Conservation (phyloP, 2,888 invertebrate species). For the Bombyx huttoni region DNA sequence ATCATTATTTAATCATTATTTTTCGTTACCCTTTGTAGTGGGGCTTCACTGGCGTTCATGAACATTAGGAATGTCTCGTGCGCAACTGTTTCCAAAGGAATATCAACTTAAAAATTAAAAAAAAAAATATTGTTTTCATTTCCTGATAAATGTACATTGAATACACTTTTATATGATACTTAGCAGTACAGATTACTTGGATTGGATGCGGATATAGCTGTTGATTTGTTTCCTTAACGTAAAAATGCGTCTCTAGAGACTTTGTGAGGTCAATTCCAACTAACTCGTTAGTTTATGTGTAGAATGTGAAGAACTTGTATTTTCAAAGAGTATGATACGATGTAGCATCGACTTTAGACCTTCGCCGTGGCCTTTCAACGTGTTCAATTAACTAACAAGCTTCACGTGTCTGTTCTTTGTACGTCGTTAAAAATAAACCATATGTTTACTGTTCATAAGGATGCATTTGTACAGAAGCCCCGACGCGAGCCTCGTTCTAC, state of each 20-base stretch:
- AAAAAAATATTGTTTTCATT: too few species aligned
- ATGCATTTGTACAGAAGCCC: slow-evolving; percentile 38
- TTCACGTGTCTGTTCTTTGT: slow-evolving; percentile 17
- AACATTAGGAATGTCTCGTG: too few species aligned
- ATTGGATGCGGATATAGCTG: background rate
- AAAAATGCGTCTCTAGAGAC: background rate
- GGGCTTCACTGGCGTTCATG: too few species aligned
- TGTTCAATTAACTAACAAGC: slow-evolving; percentile 32
- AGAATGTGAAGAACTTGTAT: background rate
- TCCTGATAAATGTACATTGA: too few species aligned
- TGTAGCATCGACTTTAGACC: slow-evolving; percentile 22
- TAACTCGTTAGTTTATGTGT: slow-evolving; percentile 1
- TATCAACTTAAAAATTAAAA: too few species aligned
- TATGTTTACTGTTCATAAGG: slow-evolving; percentile 35
- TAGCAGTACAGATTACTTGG: background rate
- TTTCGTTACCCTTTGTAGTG: too few species aligned
- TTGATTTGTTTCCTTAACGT: background rate
- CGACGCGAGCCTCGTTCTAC: slow-evolving; percentile 25
- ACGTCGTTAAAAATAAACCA: slow-evolving; percentile 44
- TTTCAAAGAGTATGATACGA: slow-evolving; percentile 7
- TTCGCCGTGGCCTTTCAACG: slow-evolving; percentile 52
- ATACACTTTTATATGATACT: too few species aligned
- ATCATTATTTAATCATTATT: too few species aligned
- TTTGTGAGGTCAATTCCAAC: background rate
- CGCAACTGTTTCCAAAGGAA: too few species aligned